Conservation (phyloP, 2,113 vertebrate genomes). For the Acrocephalus kingi region DNA sequence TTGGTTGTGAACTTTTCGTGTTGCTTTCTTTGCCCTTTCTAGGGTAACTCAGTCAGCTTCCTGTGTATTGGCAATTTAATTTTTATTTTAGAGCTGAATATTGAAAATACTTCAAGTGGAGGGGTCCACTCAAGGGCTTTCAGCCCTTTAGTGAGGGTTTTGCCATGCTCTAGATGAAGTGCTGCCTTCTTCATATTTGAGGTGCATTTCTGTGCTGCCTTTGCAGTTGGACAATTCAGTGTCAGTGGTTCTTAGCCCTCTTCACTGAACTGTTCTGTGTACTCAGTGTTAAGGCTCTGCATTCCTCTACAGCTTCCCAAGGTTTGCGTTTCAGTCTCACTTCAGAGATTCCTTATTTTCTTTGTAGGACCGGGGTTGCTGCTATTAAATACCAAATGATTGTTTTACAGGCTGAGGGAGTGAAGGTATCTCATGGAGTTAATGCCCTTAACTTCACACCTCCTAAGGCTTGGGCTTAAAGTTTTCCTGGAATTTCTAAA, state of each 20-base stretch:
- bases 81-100: background rate
- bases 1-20: background rate
- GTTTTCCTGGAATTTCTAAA: background rate
- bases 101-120: background rate
- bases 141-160: background rate
- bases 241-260: background rate
- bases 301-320: background rate
- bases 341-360: constrained; percentile 9
- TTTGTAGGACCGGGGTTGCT: background rate
- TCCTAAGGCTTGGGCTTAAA: constrained; percentile 4
- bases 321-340: background rate
- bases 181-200: background rate
- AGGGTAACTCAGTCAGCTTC: background rate
- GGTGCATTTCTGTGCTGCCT: background rate
- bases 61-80: background rate
- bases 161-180: background rate
- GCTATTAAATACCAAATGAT: constrained; percentile 36
- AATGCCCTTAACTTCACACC: constrained; percentile 16
- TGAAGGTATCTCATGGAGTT: constrained; percentile 30
- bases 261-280: background rate
- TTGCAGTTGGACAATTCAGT: background rate
- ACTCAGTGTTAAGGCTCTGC: background rate
- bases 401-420: constrained; percentile 34
- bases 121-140: background rate
- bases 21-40: background rate